These are phyloP conservation scores for Lithophane socia DNA, from an alignment of 2,888 invertebrate species.

Conservation along the genomic window DNA sequence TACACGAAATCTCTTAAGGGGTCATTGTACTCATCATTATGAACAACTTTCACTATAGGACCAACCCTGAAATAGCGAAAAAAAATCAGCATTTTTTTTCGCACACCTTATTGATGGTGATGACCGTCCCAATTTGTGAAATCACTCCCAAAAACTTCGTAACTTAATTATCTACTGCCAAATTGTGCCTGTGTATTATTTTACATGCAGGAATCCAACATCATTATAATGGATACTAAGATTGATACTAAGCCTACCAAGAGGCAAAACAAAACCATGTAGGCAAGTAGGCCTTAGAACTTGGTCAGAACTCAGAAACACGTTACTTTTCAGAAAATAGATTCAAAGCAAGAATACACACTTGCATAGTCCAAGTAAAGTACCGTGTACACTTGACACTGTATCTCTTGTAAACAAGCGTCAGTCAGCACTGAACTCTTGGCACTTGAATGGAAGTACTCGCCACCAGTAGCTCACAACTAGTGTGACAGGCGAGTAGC, in stretches of 20 bases:
- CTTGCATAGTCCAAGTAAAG: conserved; percentile 25
- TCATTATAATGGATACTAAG: neutral
- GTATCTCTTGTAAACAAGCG: conserved; percentile 50
- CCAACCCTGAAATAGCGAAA: too few species aligned
- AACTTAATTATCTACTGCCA: too few species aligned
- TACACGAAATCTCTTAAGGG: too few species aligned
- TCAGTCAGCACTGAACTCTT: conserved; percentile 44
- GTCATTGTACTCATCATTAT: too few species aligned
- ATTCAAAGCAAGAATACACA: conserved; percentile 12
- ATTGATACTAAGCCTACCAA: neutral
- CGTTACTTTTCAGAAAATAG: conserved; percentile 21
- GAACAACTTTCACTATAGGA: too few species aligned
- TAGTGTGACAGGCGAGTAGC: conserved; percentile 40
- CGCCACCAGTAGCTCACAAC: conserved; percentile 46
- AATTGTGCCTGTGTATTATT: neutral
- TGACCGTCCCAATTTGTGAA: too few species aligned
- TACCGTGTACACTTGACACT: conserved; percentile 49
- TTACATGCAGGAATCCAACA: neutral
- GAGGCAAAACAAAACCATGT: neutral
- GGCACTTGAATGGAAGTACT: conserved; percentile 60
- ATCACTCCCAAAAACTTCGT: neutral
- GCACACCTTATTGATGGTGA: too few species aligned
- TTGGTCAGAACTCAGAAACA: conserved; percentile 3
- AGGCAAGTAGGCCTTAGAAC: neutral
- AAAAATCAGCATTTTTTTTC: too few species aligned